These are phyloP conservation scores for Morpho deidamia DNA, from an alignment of 2,888 invertebrate genomes.

Conservation along the genomic window DNA sequence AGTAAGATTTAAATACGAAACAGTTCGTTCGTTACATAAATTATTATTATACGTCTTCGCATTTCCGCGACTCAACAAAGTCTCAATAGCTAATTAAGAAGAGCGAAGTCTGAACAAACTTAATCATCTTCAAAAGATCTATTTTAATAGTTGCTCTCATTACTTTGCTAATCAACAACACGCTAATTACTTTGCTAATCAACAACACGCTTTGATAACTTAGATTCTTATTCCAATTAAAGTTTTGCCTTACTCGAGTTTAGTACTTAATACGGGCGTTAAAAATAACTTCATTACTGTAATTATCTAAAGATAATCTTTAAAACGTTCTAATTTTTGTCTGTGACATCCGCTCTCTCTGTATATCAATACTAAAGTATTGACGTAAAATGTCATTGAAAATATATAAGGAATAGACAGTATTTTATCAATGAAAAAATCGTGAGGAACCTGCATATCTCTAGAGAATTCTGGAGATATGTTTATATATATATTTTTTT, in stretches of 20 bases:
- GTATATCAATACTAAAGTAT: no score
- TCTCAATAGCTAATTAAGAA: conserved; percentile 7
- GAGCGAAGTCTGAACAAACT: conserved; percentile 4
- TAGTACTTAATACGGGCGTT: no score
- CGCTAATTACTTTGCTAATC: conserved; percentile 15
- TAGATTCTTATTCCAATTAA: neutral
- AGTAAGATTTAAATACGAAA: neutral
- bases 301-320: no score
- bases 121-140: conserved; percentile 4
- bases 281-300: no score
- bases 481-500: no score
- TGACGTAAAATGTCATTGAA: no score
- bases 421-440: no score
- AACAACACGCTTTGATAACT: neutral
- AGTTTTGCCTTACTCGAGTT: neutral
- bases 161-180: conserved; percentile 10
- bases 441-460: no score
- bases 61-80: conserved; percentile 12
- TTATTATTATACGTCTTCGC: neutral
- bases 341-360: no score
- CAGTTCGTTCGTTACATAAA: neutral
- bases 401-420: no score
- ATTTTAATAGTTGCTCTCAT: conserved; percentile 9
- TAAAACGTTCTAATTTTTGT: no score
- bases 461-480: no score